Evolutionary conservation across 2,797 vertebrate genomes (phyloP).

Genomic region (Setipinna tenuifilis): DNA sequence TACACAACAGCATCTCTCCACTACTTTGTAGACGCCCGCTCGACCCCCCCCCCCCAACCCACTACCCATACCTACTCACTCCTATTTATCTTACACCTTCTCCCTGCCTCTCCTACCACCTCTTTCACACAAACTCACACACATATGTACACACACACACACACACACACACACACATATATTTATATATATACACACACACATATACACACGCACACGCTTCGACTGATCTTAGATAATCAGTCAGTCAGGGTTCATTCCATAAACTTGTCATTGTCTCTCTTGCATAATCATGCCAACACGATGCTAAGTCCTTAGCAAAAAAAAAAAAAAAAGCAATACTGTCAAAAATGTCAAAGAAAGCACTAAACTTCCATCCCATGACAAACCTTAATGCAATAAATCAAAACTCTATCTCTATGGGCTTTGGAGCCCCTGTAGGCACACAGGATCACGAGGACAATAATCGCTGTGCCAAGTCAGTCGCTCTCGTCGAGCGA

Average conservation of each 20-base stretch:
- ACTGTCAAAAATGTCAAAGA: conserved; percentile 10
- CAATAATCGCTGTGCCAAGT: conserved; percentile 1
- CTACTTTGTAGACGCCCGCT: neutral
- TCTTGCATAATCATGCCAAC: conserved; percentile 25
- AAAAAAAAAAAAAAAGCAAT: conserved; percentile 1
- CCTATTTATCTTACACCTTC: conserved; percentile 13
- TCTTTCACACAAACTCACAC: neutral
- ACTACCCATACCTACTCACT: neutral
- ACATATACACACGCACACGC: conserved; percentile 28
- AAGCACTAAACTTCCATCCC: neutral
- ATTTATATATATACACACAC: conserved; percentile 22
- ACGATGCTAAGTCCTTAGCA: conserved; percentile 14
- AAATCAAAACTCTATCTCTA: neutral
- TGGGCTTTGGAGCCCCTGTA: neutral
- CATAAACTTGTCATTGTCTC: conserved; percentile 39
- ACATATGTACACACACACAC: neutral
- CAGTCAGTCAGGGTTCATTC: conserved; percentile 1
- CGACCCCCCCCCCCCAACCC: too few species aligned
- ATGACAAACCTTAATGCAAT: neutral
- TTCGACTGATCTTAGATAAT: conserved; percentile 38
- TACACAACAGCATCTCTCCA: conserved; percentile 24
- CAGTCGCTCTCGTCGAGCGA: neutral
- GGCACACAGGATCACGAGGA: conserved; percentile 4
- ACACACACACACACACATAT: neutral
- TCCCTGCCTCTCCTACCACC: neutral